A percentile compares a stretch with the other conserved stretches of the same genome.
phyloP scores from a whole-genome alignment of 2,797 vertebrate species.

The Spinus olivaceus region DNA sequence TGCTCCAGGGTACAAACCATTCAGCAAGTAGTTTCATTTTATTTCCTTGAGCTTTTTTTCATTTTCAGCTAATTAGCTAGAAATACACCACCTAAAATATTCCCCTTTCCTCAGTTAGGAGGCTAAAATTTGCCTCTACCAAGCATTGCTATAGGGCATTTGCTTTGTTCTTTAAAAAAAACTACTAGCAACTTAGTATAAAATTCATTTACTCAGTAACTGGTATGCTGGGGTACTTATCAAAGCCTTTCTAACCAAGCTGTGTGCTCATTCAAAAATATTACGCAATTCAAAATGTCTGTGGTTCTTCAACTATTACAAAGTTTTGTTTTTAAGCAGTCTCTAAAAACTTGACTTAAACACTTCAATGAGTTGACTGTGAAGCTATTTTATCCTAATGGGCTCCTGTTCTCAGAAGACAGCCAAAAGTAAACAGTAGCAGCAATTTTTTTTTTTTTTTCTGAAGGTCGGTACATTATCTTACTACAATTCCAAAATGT shows the following conservation, averaged over 20 bases:
- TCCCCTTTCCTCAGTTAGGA: neutral
- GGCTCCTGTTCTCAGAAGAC: neutral
- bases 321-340: neutral
- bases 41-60: constrained; percentile 41
- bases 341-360: neutral
- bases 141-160: constrained; percentile 36
- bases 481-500: neutral
- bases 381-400: neutral
- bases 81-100: constrained; percentile 27
- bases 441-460: neutral
- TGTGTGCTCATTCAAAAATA: constrained; percentile 15
- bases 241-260: constrained; percentile 11
- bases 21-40: constrained; percentile 40
- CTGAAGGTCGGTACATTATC: neutral
- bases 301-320: neutral
- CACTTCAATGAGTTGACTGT: neutral
- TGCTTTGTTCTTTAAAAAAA: constrained; percentile 26
- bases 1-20: neutral
- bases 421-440: neutral
- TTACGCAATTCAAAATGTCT: neutral
- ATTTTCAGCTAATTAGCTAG: constrained; percentile 56
- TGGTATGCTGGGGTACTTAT: neutral
- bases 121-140: constrained; percentile 28
- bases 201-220: constrained; percentile 12
- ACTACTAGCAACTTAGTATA: constrained; percentile 18